A percentile compares a stretch with the other conserved stretches of the same genome.
Evolutionary conservation across 2,113 vertebrate species (phyloP).

Genomic region (Myiopsitta monachus): DNA sequence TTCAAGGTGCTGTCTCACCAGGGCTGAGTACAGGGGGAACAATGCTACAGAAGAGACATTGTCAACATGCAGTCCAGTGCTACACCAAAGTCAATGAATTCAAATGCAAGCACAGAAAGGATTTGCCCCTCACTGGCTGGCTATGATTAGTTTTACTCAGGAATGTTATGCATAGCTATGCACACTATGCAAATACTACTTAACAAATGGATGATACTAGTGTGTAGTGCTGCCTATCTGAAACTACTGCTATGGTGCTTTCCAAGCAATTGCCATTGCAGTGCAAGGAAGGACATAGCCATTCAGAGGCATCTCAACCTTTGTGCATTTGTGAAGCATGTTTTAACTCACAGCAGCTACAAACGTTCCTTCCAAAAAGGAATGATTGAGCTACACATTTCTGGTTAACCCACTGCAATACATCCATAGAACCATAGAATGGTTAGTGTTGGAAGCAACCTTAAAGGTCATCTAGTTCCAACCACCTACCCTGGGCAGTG

Average conservation of each 20-base stretch:
- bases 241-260: not conserved
- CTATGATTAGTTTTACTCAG: not conserved
- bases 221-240: not conserved
- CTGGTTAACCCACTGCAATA: not conserved
- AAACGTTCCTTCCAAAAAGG: not conserved
- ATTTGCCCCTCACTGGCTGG: not conserved
- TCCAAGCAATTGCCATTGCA: not conserved
- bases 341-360: not conserved
- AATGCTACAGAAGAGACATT: not conserved
- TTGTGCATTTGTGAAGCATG: not conserved
- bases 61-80: accelerated
- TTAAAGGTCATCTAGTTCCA: not conserved
- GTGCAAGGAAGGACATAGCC: not conserved
- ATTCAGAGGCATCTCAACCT: not conserved
- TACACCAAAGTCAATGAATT: not conserved
- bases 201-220: not conserved
- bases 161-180: not conserved
- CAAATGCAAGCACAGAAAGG: not conserved
- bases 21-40: not conserved
- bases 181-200: not conserved
- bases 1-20: not conserved
- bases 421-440: not conserved
- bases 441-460: not conserved
- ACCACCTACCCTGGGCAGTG: not conserved
- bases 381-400: not conserved